Base-by-base conservation (phyloP, 1,140 invertebrate species). In the Coenobita brevimanus region DNA sequence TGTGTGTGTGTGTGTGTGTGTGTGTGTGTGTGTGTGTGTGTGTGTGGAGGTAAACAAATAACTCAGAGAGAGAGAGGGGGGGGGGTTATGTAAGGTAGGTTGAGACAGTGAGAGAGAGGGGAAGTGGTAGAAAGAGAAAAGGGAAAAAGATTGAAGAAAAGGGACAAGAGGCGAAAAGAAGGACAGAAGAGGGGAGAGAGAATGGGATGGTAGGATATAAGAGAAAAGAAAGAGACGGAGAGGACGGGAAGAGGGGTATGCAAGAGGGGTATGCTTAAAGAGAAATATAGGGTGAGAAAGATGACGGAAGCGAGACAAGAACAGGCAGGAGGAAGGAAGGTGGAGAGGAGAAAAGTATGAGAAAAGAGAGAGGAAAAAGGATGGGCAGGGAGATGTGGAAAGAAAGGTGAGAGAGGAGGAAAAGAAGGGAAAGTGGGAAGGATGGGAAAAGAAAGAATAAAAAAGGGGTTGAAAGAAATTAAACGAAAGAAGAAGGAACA, bases 331-430 rank as follows among this genome's bases (percentile, higher is more conserved):
- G n/a, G n/a, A n/a, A 24, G 36, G 24, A 67, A 6, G 36, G 24
- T 30, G 17, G 10, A 57, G n/a, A 57, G 10, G n/a, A 57, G 10
- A 57, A n/a, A n/a, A n/a, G n/a, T n/a, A n/a, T n/a, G n/a, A n/a
- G n/a, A n/a, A 57, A 57, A 57, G n/a, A 57, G n/a, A n/a, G n/a
- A n/a, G n/a, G n/a, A n/a, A 71, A 38, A 67, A 33, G 36, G 62
- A 67, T 24, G 36, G 62, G 36, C 24, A 67, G 62, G 36, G 62
- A 67, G 62, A 67, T 24, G 36, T 24, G 36, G 62, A 67, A 33
- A 67, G 62, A 67, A 33, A 67, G 62, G 36, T 24, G 36, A 33
- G 36, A 33, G 36, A 33, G 36, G 62, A 67, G 62, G 36, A 33
- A 67, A 33, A 67, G 62, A 67, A 33, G 36, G 62, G 36, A 33